These are phyloP conservation scores for Apaloderma vittatum DNA, from an alignment of 2,113 vertebrate species.

Conservation along the genomic window DNA sequence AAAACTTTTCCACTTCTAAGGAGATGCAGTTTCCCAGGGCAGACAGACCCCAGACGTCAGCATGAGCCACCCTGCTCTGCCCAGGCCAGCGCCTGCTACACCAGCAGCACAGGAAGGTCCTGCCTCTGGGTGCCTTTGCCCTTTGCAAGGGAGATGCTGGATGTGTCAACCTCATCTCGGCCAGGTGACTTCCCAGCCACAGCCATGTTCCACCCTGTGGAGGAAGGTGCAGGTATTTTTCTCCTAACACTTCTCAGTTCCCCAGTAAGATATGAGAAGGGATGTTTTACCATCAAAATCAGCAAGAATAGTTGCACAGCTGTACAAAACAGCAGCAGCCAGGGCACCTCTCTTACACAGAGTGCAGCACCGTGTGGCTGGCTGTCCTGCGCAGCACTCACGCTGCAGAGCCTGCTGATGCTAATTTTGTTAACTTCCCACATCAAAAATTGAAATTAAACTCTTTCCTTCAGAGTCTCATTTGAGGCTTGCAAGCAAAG, in stretches of 20 bases:
- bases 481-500: background rate
- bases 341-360: background rate
- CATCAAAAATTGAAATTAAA: background rate
- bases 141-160: background rate
- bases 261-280: background rate
- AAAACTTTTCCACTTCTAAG: background rate
- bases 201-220: background rate
- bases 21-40: background rate
- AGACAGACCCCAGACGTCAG: background rate
- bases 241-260: background rate
- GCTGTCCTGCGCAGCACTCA: rapidly evolving
- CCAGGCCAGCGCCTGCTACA: background rate
- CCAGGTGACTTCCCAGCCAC: background rate
- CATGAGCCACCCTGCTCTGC: background rate
- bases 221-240: background rate
- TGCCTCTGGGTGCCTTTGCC: background rate
- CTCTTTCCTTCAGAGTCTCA: background rate
- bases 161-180: background rate
- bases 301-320: background rate
- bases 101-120: background rate
- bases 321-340: background rate
- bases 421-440: background rate
- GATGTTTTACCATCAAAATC: background rate
- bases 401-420: background rate
- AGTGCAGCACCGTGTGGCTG: background rate